Percentiles rank a stretch among this genome's conserved stretches.
Evolutionary conservation across 1,140 invertebrate species (phyloP).

Genomic region (Spodoptera frugiperda): DNA sequence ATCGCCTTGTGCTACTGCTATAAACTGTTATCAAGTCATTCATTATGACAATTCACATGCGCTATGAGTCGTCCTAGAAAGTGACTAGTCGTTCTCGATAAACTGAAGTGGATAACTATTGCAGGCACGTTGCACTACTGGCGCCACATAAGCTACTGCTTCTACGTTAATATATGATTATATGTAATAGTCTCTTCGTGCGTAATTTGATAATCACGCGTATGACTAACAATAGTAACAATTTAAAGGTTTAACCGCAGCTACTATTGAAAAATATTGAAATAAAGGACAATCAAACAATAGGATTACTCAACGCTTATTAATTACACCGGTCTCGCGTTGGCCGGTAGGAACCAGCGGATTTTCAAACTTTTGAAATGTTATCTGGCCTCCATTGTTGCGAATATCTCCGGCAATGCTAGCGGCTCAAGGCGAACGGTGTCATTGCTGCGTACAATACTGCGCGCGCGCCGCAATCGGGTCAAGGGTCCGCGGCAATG

Average conservation of each 20-base stretch:
- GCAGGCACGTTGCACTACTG: conserved; percentile 33
- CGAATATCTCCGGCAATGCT: conserved; percentile 85
- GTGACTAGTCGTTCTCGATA: conserved; percentile 54
- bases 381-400: conserved; percentile 86
- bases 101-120: conserved; percentile 35
- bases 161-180: conserved; percentile 24
- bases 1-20: conserved; percentile 65
- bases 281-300: conserved; percentile 62
- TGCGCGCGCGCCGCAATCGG: conserved; percentile 72
- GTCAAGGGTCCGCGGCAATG: conserved; percentile 78
- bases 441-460: conserved; percentile 84
- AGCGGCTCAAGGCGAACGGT: conserved; percentile 84
- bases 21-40: conserved; percentile 76
- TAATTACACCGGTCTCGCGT: conserved; percentile 69
- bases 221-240: conserved; percentile 14
- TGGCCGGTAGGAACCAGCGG: conserved; percentile 79
- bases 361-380: conserved; percentile 85
- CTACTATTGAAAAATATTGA: conserved; percentile 49
- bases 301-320: conserved; percentile 76
- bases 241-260: conserved; percentile 4
- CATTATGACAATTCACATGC: conserved; percentile 70
- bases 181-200: conserved; percentile 10
- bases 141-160: conserved; percentile 21
- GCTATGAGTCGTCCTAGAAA: conserved; percentile 53
- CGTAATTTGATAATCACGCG: conserved; percentile 12